A percentile compares a stretch with the other conserved stretches of the same genome.
Evolutionary conservation across 1,140 invertebrate genomes (phyloP).

Genomic region (Amyelois transitella): DNA sequence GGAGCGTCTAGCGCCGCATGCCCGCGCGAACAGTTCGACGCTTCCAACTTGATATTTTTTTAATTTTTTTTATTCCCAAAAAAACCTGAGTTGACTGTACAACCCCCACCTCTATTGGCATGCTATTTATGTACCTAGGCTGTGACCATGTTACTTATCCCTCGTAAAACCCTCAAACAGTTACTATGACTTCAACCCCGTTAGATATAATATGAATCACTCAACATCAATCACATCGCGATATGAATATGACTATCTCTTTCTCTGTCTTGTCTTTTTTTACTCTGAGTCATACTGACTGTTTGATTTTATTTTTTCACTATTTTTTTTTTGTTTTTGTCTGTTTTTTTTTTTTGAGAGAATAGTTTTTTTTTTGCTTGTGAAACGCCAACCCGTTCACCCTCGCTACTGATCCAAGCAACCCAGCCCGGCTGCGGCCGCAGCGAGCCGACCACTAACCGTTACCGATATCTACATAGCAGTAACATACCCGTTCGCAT

Average conservation of each 20-base stretch:
- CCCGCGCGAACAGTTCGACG: slow-evolving; percentile 53
- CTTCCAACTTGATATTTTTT: slow-evolving; percentile 45
- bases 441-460: slow-evolving; percentile 54
- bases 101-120: slow-evolving; percentile 51
- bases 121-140: slow-evolving; percentile 57
- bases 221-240: slow-evolving; percentile 56
- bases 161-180: slow-evolving; percentile 63
- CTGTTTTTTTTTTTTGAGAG: slow-evolving; percentile 48
- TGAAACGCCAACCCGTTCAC: slow-evolving; percentile 64
- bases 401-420: slow-evolving; percentile 61
- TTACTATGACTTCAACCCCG: slow-evolving; percentile 61
- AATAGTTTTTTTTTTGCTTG: slow-evolving; percentile 70
- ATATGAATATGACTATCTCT: slow-evolving; percentile 66
- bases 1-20: slow-evolving; percentile 10
- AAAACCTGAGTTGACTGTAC: slow-evolving; percentile 49
- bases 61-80: slow-evolving; percentile 29
- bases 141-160: slow-evolving; percentile 68
- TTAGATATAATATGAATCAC: slow-evolving; percentile 37
- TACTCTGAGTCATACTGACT: slow-evolving; percentile 71
- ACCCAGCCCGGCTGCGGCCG: slow-evolving; percentile 39
- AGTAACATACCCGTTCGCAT: slow-evolving; percentile 38
- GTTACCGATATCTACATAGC: slow-evolving; percentile 44
- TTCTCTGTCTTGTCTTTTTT: slow-evolving; percentile 67
- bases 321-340: slow-evolving; percentile 44
- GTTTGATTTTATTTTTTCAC: slow-evolving; percentile 61